Conservation (phyloP, 1,140 invertebrate species). For the Magallana angulata region DNA sequence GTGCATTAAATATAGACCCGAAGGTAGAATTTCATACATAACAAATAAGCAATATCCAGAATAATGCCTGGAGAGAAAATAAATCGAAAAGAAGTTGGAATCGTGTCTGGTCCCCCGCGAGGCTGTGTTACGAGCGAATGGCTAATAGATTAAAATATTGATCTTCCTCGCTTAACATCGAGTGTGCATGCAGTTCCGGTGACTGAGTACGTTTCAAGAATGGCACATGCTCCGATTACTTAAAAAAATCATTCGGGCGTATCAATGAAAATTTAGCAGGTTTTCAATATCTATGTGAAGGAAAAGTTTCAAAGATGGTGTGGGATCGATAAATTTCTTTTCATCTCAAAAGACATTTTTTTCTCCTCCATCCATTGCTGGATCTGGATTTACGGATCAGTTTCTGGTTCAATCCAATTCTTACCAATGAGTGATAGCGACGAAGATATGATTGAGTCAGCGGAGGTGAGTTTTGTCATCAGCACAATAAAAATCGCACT, state of each 20-base stretch:
- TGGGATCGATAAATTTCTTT: constrained; percentile 6
- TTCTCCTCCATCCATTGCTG: not conserved
- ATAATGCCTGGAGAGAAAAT: not conserved
- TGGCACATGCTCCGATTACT: not conserved
- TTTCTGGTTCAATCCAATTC: not conserved
- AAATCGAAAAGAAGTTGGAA: constrained; percentile 16
- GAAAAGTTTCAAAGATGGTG: not conserved
- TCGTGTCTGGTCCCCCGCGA: not conserved
- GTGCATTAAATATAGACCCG: not conserved
- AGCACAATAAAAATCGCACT: not conserved
- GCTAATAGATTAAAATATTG: constrained; percentile 24
- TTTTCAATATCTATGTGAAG: not conserved
- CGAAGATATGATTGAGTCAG: not conserved
- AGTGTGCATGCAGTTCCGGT: not conserved
- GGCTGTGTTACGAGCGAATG: constrained; percentile 13
- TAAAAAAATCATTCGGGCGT: not conserved
- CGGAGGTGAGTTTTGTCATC: not conserved
- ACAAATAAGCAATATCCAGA: not conserved
- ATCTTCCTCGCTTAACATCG: not conserved
- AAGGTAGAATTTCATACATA: constrained; percentile 9
- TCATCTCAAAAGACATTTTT: not conserved
- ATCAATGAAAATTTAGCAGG: not conserved
- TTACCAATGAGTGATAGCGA: not conserved
- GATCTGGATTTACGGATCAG: not conserved
- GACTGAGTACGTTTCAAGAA: not conserved